Conservation (phyloP, 2,113 vertebrate species). For the Muscicapa adusta region DNA sequence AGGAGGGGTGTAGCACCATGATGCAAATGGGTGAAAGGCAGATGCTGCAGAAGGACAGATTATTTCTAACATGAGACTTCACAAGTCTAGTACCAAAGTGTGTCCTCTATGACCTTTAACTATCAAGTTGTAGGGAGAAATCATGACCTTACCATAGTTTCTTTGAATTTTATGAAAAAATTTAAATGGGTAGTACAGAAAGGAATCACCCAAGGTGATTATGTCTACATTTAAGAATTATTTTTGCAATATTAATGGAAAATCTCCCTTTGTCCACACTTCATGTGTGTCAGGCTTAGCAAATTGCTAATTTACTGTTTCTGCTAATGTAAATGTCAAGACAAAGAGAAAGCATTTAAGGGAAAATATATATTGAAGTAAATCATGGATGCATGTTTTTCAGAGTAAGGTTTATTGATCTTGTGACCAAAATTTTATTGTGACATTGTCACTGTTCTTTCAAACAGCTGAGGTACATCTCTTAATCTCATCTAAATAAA, state of each 20-base stretch:
- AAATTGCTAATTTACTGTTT: neutral
- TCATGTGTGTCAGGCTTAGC: neutral
- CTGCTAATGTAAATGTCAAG: neutral
- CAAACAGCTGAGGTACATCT: neutral
- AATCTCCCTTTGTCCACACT: neutral
- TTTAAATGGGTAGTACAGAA: neutral
- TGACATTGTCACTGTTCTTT: neutral
- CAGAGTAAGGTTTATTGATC: neutral
- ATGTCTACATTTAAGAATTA: neutral
- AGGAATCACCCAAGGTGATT: neutral
- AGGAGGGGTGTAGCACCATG: neutral
- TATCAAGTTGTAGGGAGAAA: neutral
- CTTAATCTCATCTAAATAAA: neutral
- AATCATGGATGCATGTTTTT: neutral
- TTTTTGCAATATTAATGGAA: neutral
- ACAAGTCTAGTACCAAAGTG: neutral
- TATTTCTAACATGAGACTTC: neutral
- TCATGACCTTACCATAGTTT: neutral
- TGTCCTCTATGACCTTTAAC: neutral
- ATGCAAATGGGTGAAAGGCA: neutral
- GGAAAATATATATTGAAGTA: neutral
- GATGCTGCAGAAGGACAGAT: neutral
- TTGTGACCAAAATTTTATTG: neutral
- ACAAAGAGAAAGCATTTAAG: neutral
- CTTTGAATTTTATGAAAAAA: neutral